Conservation (phyloP, 2,113 vertebrate species). For the Zosterops borbonicus region DNA sequence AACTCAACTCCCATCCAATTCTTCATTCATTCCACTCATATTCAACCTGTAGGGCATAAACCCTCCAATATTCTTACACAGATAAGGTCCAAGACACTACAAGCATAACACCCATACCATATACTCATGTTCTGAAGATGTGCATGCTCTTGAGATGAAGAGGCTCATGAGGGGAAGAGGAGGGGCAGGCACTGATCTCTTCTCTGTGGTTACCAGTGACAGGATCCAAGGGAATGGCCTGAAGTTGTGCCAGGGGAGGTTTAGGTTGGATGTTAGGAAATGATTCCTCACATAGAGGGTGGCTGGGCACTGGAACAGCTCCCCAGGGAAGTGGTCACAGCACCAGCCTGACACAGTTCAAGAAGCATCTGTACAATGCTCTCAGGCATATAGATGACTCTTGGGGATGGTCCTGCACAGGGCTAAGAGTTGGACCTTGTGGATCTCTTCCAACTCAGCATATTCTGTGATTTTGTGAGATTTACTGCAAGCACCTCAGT, state of each 20-base stretch:
- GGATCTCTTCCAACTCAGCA: background rate
- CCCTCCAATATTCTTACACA: background rate
- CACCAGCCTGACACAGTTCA: background rate
- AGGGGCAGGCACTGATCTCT: background rate
- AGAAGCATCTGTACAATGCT: background rate
- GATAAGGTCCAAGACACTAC: background rate
- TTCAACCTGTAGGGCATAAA: background rate
- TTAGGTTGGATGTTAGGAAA: background rate
- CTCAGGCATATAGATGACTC: background rate
- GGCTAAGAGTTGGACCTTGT: background rate
- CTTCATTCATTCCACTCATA: background rate
- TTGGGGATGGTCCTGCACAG: background rate
- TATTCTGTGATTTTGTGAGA: background rate
- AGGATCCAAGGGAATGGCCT: background rate
- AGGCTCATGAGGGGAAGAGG: background rate
- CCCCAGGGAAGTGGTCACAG: background rate
- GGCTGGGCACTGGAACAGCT: background rate
- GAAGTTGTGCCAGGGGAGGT: background rate
- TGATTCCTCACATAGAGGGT: background rate
- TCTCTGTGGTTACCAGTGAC: background rate
- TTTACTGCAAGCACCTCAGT: background rate
- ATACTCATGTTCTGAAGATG: background rate
- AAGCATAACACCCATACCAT: background rate
- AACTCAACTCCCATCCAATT: background rate
- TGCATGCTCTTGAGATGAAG: background rate